A percentile compares a stretch with the other conserved stretches of the same genome.
phyloP scores from a whole-genome alignment of 2,797 vertebrate species.

The Phylloscopus collybita region DNA sequence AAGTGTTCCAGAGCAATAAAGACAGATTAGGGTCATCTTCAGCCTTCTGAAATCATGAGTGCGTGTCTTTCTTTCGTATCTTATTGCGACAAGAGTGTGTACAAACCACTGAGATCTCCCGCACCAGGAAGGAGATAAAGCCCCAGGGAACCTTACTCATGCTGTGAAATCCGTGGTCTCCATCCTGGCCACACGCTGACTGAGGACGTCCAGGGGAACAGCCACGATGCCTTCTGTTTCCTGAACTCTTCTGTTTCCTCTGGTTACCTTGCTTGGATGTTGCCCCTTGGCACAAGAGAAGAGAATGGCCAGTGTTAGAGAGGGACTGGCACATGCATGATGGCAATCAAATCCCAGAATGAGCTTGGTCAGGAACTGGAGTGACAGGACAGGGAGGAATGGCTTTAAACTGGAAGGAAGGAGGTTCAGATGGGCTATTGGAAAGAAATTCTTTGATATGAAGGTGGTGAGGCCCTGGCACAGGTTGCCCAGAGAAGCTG shows the following conservation, averaged over 20 bases:
- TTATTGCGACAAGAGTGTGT: no score
- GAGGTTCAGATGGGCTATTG: background rate
- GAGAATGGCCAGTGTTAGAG: background rate
- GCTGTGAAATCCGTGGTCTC: constrained; percentile 70
- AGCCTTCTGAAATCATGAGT: no score
- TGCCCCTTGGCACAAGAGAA: constrained; percentile 64
- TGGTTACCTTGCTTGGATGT: constrained; percentile 76
- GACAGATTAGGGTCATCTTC: no score
- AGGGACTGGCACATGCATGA: fast-evolving
- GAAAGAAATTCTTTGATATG: background rate
- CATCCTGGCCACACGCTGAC: constrained; percentile 78
- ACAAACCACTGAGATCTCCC: background rate
- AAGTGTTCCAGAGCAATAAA: no score
- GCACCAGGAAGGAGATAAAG: background rate
- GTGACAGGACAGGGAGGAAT: background rate
- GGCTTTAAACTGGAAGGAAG: background rate
- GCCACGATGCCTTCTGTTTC: constrained; percentile 78
- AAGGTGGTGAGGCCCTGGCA: background rate
- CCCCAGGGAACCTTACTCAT: constrained; percentile 74
- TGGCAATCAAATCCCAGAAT: background rate
- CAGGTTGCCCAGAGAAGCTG: background rate
- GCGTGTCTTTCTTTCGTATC: no score
- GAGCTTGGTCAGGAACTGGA: background rate
- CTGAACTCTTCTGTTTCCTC: constrained; percentile 77
- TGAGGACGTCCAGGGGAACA: constrained; percentile 82